These are phyloP conservation scores for Monarcha castaneiventris DNA, from an alignment of 2,113 vertebrate species.

Conservation along the genomic window DNA sequence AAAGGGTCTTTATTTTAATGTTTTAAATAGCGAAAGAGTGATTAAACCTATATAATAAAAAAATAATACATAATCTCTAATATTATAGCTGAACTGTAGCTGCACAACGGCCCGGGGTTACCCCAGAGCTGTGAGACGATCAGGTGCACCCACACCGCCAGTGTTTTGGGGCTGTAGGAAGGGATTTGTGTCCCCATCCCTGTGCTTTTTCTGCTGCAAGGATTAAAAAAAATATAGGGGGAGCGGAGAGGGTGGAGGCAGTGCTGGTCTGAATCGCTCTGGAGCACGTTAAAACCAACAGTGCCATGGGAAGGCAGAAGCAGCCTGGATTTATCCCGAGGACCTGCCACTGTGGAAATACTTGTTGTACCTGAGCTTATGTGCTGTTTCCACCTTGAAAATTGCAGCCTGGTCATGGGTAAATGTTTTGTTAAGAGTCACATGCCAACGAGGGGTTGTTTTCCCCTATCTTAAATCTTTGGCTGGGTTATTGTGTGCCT, in stretches of 20 bases:
- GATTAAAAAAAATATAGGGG: background rate
- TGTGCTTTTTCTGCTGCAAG: background rate
- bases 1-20: background rate
- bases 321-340: background rate
- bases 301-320: background rate
- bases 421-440: background rate
- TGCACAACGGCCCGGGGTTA: fast-evolving
- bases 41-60: background rate
- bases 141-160: fast-evolving
- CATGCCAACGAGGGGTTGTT: background rate
- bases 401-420: background rate
- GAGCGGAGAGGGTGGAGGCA: background rate
- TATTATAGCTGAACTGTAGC: background rate
- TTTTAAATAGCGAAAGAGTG: background rate
- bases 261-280: fast-evolving
- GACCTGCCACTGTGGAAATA: background rate
- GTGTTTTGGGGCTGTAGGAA: background rate
- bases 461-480: background rate
- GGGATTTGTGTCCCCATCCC: background rate
- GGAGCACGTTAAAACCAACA: background rate
- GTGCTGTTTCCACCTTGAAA: background rate
- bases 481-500: background rate
- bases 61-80: background rate
- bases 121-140: background rate
- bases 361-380: background rate